These are phyloP conservation scores for Chascanopsetta lugubris DNA, from an alignment of 2,113 vertebrate species.

Conservation along the genomic window DNA sequence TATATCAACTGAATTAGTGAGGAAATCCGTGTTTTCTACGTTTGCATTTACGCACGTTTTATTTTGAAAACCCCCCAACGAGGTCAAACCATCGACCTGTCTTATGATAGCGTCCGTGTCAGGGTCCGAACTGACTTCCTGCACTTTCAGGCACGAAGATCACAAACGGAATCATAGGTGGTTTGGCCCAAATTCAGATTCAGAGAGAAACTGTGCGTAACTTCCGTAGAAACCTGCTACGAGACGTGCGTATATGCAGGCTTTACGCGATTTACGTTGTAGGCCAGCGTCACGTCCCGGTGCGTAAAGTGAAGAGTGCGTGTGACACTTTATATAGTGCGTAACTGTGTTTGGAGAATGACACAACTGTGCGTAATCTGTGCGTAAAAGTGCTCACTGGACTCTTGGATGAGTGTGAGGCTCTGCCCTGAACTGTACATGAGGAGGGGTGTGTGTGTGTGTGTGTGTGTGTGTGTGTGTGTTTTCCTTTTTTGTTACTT, in stretches of 20 bases:
- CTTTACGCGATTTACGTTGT: too few species aligned
- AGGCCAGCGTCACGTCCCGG: too few species aligned
- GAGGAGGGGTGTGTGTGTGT: background rate
- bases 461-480: conserved; percentile 4
- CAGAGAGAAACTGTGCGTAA: background rate
- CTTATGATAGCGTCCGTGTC: background rate
- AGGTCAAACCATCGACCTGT: too few species aligned
- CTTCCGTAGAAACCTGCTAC: too few species aligned
- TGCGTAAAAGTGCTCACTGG: background rate
- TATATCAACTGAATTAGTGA: too few species aligned
- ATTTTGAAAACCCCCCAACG: too few species aligned
- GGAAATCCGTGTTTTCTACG: too few species aligned
- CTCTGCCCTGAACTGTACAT: background rate
- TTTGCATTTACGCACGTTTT: background rate
- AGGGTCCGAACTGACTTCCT: background rate
- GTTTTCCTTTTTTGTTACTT: background rate
- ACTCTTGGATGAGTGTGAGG: background rate
- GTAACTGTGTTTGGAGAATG: background rate
- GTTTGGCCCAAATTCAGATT: background rate
- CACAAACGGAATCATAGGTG: background rate
- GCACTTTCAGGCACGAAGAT: background rate
- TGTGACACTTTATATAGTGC: background rate
- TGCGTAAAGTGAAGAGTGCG: background rate
- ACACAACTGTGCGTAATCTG: background rate
- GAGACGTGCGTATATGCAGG: too few species aligned